Evolutionary conservation across 2,113 vertebrate species (phyloP).

Genomic region (Malurus elegans): DNA sequence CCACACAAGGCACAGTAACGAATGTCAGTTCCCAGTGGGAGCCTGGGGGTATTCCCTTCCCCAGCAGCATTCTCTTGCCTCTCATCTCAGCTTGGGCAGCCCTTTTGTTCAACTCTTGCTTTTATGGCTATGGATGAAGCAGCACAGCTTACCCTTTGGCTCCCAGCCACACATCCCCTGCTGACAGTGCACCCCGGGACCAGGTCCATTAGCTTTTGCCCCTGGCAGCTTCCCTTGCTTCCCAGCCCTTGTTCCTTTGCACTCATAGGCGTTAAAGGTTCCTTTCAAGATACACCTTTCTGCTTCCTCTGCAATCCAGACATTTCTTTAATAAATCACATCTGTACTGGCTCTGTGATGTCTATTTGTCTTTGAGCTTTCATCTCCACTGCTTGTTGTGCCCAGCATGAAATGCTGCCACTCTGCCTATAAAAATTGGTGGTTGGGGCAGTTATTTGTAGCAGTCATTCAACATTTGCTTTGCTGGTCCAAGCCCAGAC

Average conservation of each 20-base stretch:
- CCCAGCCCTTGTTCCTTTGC: not conserved
- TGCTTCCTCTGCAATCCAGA: conserved; percentile 43
- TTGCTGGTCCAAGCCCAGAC: not conserved
- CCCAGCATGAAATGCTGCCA: conserved; percentile 4
- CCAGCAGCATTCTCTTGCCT: not conserved
- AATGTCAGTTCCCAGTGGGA: not conserved
- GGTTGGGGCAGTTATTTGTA: conserved; percentile 11
- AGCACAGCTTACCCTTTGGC: not conserved
- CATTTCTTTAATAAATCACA: conserved; percentile 49
- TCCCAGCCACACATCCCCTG: not conserved
- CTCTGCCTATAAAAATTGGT: not conserved
- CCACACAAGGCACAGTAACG: not conserved
- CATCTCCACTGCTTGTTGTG: conserved; percentile 19
- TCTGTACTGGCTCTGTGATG: conserved; percentile 18
- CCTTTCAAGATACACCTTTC: conserved; percentile 44
- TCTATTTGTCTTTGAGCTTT: conserved; percentile 20
- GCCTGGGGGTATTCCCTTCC: not conserved
- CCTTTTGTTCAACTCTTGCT: not conserved
- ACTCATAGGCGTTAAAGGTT: conserved; percentile 13
- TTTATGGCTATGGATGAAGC: not conserved
- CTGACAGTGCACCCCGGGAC: not conserved
- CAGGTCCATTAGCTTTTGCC: conserved; percentile 20
- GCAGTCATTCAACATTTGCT: not conserved
- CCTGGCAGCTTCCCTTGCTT: conserved; percentile 5
- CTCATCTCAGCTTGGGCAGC: not conserved